phyloP scores from a whole-genome alignment of 1,140 invertebrate species.

The Drosophila equinoxialis region DNA sequence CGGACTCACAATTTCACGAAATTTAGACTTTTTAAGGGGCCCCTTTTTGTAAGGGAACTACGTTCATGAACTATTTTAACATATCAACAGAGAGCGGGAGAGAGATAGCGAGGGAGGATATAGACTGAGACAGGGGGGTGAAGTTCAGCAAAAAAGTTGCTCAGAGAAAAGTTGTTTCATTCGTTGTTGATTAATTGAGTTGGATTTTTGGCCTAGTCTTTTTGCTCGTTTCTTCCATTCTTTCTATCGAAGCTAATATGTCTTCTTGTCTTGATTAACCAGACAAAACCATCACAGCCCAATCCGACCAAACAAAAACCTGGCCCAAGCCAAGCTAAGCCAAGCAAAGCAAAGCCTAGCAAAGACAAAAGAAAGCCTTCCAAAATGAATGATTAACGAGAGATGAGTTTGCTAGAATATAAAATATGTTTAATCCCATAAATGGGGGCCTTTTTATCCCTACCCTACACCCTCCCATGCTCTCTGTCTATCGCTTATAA shows the following conservation, averaged over 20 bases:
- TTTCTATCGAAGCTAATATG: conserved; percentile 37
- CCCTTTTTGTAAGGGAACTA: not conserved
- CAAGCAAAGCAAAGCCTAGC: conserved; percentile 4
- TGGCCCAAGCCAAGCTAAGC: not conserved
- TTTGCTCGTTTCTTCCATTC: conserved; percentile 6
- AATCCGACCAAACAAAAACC: not conserved
- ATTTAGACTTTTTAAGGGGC: too few relatives aligned
- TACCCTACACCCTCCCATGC: not conserved
- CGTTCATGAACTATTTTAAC: not conserved
- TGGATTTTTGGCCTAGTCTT: conserved; percentile 42
- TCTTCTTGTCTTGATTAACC: conserved; percentile 36
- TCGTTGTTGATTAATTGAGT: conserved; percentile 69
- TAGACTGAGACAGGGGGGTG: not conserved
- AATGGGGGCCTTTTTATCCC: not conserved
- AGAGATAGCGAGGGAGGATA: not conserved
- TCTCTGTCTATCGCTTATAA: not conserved
- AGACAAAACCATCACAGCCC: not conserved
- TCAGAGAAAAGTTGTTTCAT: conserved; percentile 13
- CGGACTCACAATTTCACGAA: too few relatives aligned
- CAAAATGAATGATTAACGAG: conserved; percentile 7
- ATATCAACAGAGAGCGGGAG: not conserved
- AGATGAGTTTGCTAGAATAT: conserved; percentile 8
- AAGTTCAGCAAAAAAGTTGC: conserved; percentile 5
- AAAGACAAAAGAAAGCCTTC: conserved; percentile 7
- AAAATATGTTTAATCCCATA: conserved; percentile 3